A percentile compares a stretch with the other conserved stretches of the same genome.
Conservation (phyloP, 2,797 vertebrate species). For the Enteromius thamalakanensis region DNA sequence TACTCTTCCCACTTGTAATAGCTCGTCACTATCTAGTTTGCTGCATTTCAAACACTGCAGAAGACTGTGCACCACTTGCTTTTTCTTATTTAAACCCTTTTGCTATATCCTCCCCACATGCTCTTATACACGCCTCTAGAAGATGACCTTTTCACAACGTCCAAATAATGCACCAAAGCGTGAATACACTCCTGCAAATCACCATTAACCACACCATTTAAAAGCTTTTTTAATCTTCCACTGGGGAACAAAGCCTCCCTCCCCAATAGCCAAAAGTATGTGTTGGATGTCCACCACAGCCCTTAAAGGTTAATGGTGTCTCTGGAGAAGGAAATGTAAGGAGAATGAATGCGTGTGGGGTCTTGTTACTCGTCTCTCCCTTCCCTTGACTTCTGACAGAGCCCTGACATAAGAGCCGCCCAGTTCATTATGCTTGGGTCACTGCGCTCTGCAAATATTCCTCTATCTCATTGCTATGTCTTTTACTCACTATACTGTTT, state of each 20-base stretch:
- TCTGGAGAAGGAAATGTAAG: constrained; percentile 35
- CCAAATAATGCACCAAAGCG: constrained; percentile 50
- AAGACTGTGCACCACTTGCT: neutral
- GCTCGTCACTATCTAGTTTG: constrained; percentile 1
- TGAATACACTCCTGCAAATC: constrained; percentile 54
- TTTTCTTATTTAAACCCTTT: constrained; percentile 15
- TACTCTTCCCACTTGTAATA: neutral
- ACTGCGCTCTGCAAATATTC: constrained; percentile 24
- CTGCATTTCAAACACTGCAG: constrained; percentile 4
- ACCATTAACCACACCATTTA: constrained; percentile 58
- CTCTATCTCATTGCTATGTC: neutral
- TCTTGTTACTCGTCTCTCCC: constrained; percentile 48
- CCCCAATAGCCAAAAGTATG: constrained; percentile 33
- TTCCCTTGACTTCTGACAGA: constrained; percentile 51
- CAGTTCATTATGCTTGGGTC: constrained; percentile 29
- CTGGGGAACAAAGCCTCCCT: constrained; percentile 46
- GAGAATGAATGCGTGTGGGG: constrained; percentile 37
- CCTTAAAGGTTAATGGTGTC: constrained; percentile 59
- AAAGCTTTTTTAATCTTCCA: constrained; percentile 57
- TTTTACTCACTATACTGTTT: neutral
- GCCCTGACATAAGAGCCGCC: constrained; percentile 38
- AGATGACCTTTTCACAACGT: constrained; percentile 54
- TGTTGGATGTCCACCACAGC: constrained; percentile 37
- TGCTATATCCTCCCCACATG: constrained; percentile 1
- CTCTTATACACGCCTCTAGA: constrained; percentile 8